Evolutionary conservation across 2,113 vertebrate species (phyloP).

Genomic region (cat (Felis catus)): DNA sequence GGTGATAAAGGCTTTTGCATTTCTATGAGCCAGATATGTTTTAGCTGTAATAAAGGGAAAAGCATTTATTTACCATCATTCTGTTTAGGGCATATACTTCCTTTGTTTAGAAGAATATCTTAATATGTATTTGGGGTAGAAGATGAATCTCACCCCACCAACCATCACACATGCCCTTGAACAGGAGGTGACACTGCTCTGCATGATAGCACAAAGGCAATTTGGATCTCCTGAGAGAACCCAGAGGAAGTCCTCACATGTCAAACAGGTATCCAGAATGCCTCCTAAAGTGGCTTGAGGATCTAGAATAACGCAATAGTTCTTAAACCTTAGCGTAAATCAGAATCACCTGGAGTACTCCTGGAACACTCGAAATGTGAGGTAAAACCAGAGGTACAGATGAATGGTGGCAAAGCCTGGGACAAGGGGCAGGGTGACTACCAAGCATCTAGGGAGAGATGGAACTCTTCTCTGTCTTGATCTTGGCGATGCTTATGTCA

Average conservation of each 20-base stretch:
- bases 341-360: not conserved
- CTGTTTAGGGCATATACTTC: not conserved
- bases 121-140: not conserved
- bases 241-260: not conserved
- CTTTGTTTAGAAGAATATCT: not conserved
- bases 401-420: not conserved
- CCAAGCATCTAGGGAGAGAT: not conserved
- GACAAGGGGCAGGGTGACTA: not conserved
- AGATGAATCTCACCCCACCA: not conserved
- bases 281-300: not conserved
- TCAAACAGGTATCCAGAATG: not conserved
- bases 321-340: not conserved
- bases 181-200: not conserved
- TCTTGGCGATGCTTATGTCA: not conserved
- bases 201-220: not conserved
- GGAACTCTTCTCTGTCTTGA: not conserved
- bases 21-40: not conserved
- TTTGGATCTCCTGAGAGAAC: not conserved
- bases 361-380: not conserved
- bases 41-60: not conserved
- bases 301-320: not conserved
- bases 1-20: not conserved
- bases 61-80: not conserved
- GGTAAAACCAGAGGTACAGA: not conserved
- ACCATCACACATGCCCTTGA: not conserved